Conservation (phyloP, 1,140 invertebrate genomes). For the Drosophila sucinea region DNA sequence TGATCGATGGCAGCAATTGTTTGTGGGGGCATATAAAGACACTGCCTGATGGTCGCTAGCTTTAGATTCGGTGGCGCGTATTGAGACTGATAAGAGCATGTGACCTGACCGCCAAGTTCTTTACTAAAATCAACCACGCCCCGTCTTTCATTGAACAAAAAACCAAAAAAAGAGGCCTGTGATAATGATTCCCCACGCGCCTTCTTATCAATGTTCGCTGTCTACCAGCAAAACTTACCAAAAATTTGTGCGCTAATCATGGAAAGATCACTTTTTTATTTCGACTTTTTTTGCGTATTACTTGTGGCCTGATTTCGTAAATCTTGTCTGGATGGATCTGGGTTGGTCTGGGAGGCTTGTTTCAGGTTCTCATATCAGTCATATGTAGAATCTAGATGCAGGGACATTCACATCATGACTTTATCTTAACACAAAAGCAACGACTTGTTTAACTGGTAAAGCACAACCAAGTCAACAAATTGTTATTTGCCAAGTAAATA, state of each 20-base stretch:
- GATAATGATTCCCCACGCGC: conserved; percentile 11
- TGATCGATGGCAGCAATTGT: conserved; percentile 45
- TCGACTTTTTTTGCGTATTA: neutral
- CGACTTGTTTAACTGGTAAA: conserved; percentile 22
- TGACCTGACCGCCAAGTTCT: conserved; percentile 35
- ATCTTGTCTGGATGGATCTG: neutral
- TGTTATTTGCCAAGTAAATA: conserved; percentile 53
- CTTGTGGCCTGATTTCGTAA: conserved; percentile 1
- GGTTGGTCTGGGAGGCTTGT: neutral
- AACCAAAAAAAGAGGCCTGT: conserved; percentile 1
- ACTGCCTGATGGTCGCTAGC: neutral
- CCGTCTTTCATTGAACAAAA: conserved; percentile 39
- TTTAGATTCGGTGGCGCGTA: neutral
- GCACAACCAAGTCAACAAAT: conserved; percentile 48
- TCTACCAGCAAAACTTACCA: neutral
- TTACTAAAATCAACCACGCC: conserved; percentile 24
- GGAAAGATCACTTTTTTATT: neutral
- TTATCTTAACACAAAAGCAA: conserved; percentile 16
- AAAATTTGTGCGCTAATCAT: conserved; percentile 3
- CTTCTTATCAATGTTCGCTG: neutral
- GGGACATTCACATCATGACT: conserved; percentile 18
- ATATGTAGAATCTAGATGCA: neutral
- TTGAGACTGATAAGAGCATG: conserved; percentile 56
- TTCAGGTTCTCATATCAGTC: neutral
- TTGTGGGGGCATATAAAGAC: conserved; percentile 45